Percentiles rank a stretch among this genome's conserved stretches.
phyloP scores from a whole-genome alignment of 2,113 vertebrate genomes.

The Thamnophis sirtalis region DNA sequence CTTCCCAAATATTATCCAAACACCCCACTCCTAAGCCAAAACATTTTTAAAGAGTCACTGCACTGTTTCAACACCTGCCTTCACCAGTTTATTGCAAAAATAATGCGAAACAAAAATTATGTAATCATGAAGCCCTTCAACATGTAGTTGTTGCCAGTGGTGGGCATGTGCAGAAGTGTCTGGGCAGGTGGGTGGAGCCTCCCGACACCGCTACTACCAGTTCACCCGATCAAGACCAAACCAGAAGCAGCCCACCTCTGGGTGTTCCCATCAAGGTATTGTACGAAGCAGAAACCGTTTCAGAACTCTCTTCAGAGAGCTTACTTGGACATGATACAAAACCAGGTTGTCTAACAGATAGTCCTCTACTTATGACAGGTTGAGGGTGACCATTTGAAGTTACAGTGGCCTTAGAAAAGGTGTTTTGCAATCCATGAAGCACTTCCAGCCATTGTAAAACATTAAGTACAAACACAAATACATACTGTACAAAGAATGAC shows the following conservation, averaged over 20 bases:
- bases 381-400: background rate
- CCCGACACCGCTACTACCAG: too few species aligned
- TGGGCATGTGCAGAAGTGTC: too few species aligned
- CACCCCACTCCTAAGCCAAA: background rate
- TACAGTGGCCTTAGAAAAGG: background rate
- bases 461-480: background rate
- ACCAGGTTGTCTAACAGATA: background rate
- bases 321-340: background rate
- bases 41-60: background rate
- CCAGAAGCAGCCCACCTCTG: too few species aligned
- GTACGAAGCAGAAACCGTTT: background rate
- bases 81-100: background rate
- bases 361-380: background rate
- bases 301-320: background rate
- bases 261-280: background rate
- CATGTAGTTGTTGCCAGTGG: background rate
- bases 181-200: too few species aligned
- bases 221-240: too few species aligned
- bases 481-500: background rate
- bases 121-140: background rate
- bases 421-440: background rate
- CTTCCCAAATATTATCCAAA: background rate
- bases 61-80: background rate
- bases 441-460: background rate
- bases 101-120: background rate